Base-by-base conservation (phyloP, 2,888 invertebrate genomes). In the Cotesia congregata region DNA sequence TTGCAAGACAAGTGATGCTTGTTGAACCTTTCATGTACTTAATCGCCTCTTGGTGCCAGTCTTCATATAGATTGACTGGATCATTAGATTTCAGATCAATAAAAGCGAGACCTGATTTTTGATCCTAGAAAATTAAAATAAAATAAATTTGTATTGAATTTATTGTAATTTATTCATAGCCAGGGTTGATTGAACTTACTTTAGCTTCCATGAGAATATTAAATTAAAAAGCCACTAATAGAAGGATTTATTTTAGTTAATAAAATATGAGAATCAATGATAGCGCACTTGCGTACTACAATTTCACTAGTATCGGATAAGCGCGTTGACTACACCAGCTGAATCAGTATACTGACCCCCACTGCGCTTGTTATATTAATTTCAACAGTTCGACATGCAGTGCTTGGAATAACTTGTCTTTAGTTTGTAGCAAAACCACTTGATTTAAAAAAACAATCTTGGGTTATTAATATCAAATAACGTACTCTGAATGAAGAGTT, bases 51-150 rank as follows among this genome's bases (percentile, higher is more conserved):
- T 86, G 79, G 73, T 88, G 85, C 91, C 91, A 91, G 41, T 87
- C 84, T 40, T 84, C 87, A 83, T 91, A 91, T 72, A 91, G 85
- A n/a, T 87, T 86, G 68, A 90, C 84, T 1, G 91, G 91, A 82
- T 90, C 84, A 30, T 87, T 84, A 6, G 86, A 83, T 7, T 85
- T 82, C 1, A 88, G 78, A 15, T 89, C 85, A 73, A 91, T 90
- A 62, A 80, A 84, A 41, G 90, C 88, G 60, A 91, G 77, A 67
- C 84, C 89, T 0, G 90, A 90, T 50, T 50, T 6, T 50, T 50
- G 12, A 12, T 50, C 50, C 50, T 50, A 50, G 1, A 50, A 50
- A 50, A 30, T 30, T 3, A 30, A 30, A 30, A 30, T 30, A 30
- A 30, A 30, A 30, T 30, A 30, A 30, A 30, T 30, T 30, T 30